Conservation (phyloP, 1,140 invertebrate species). For the Solen grandis region DNA sequence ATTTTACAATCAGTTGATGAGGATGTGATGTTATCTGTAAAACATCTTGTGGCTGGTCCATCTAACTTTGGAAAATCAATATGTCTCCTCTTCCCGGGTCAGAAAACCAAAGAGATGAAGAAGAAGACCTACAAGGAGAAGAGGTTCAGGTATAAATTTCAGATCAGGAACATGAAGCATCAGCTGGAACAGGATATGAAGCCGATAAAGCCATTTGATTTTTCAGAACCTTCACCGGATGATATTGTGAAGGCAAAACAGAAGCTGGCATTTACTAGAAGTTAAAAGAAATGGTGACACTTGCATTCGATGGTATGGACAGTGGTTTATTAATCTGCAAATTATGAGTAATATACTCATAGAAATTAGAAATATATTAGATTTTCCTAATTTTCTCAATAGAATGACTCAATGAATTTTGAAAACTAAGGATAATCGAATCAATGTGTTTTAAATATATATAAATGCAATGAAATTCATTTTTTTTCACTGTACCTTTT, state of each 20-base stretch:
- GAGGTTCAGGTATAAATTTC: constrained; percentile 62
- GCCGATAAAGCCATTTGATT: constrained; percentile 81
- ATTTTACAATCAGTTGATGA: no score
- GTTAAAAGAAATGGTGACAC: constrained; percentile 37
- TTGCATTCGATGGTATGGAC: no score
- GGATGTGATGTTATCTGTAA: no score
- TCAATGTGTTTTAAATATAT: no score
- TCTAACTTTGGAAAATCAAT: constrained; percentile 35
- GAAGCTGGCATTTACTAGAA: constrained; percentile 69
- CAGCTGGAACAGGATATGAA: constrained; percentile 18
- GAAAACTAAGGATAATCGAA: no score
- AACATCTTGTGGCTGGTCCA: constrained; percentile 7
- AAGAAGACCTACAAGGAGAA: constrained; percentile 21
- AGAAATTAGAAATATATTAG: no score
- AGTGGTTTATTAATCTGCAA: no score
- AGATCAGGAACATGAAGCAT: constrained; percentile 50
- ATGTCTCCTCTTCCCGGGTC: not conserved
- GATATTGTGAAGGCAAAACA: constrained; percentile 80
- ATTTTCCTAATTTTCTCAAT: no score
- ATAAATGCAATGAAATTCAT: no score
- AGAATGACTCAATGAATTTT: no score
- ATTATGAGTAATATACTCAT: no score
- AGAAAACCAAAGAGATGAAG: not conserved
- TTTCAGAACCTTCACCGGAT: constrained; percentile 85
- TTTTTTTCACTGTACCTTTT: no score